Evolutionary conservation across 1,140 invertebrate species (phyloP), one percentile per base, ranked within the genome.

Genomic region (Drepana arcuata): DNA sequence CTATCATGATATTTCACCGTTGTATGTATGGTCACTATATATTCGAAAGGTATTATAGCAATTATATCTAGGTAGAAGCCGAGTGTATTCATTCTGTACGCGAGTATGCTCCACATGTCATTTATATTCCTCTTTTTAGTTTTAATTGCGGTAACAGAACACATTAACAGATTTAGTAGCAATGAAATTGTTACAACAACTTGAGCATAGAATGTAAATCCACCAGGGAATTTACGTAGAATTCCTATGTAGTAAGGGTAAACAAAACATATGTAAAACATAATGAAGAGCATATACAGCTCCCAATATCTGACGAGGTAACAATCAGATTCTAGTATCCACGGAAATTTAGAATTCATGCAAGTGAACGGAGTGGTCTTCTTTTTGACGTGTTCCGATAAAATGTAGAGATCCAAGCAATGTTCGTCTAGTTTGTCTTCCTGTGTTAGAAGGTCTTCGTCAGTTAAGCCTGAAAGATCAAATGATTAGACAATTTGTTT

Each of bases 21-120:
- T 7, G 44, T 59, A 29, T 78, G 73, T 32, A 78, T 77, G 2
- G 56, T 68, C 7, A 81, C 65, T 36, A 81, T 71, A 33, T 75
- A 71, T 47, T 83, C 80, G 27, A 80, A 70, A 9, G 80, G 80
- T 42, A 83, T 65, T 26, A 81, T 53, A 21, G 77, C 60, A 26
- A 79, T 39, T 1, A 82, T 38, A 41, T 84, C 82, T 28, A 84
- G 51, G 41, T 79, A 79, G 54, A 84, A 84, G 2, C 74, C 68
- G 6, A 80, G 36, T 3, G 72, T 78, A 40, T 70, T 66, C 56
- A 84, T 58, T 39, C 68, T 67, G 28, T 81, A 69, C 21, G 48
- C 56, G 5, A 81, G 40, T 38, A 84, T 82, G 2, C 34, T 40
- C 26, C 41, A 43, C 35, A 78, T 70, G 6, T 54, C 60, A 23